Conservation (phyloP, 1,140 invertebrate genomes). For the Adelges cooleyi region DNA sequence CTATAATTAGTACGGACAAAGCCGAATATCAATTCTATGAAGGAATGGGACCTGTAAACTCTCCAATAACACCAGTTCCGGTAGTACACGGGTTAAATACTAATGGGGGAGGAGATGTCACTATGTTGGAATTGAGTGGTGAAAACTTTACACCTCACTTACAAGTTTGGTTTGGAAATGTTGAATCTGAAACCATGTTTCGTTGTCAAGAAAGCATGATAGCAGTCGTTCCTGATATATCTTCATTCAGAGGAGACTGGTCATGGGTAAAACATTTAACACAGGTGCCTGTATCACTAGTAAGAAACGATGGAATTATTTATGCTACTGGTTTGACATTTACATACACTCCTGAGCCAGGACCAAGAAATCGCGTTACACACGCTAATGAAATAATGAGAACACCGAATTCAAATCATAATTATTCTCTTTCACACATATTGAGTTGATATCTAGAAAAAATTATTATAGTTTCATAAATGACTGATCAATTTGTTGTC, state of each 20-base stretch:
- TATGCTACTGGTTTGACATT: conserved; percentile 97
- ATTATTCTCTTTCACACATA: conserved; percentile 20
- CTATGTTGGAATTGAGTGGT: conserved; percentile 92
- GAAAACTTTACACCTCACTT: conserved; percentile 96
- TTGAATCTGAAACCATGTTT: conserved; percentile 97
- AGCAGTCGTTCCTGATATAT: conserved; percentile 88
- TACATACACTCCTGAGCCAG: conserved; percentile 92
- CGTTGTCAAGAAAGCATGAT: conserved; percentile 64
- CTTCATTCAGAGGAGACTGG: conserved; percentile 89
- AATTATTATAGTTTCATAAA: too few species aligned
- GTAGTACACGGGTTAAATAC: conserved; percentile 87
- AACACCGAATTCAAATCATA: conserved; percentile 10
- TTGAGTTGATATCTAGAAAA: neutral
- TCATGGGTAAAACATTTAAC: conserved; percentile 84
- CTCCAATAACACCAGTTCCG: conserved; percentile 92
- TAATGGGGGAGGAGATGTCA: conserved; percentile 94
- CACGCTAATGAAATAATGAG: conserved; percentile 17
- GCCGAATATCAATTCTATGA: conserved; percentile 99
- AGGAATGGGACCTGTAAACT: conserved; percentile 93
- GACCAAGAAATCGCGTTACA: conserved; percentile 47
- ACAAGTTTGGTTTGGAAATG: conserved; percentile 98
- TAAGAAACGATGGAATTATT: conserved; percentile 95
- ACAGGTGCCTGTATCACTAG: conserved; percentile 91
- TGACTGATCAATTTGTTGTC: too few species aligned
- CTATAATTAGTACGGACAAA: conserved; percentile 98